Percentiles rank a stretch among this genome's conserved stretches.
These are phyloP conservation scores for Calliphora vomitoria DNA, from an alignment of 2,888 invertebrate species.

Conservation along the genomic window DNA sequence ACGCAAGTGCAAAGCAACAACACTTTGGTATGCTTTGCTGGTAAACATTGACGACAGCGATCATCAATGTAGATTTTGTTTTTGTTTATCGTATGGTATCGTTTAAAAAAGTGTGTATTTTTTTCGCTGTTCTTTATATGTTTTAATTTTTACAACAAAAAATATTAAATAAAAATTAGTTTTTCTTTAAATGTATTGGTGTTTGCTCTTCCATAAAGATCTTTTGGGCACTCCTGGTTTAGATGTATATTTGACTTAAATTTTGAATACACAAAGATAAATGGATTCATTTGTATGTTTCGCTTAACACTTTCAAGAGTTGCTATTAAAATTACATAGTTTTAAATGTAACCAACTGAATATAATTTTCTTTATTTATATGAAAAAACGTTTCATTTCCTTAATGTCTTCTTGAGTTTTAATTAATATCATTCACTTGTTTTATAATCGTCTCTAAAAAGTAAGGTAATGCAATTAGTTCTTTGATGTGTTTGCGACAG, in stretches of 20 bases:
- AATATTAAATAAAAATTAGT: no score
- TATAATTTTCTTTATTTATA: not conserved
- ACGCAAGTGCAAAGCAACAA: no score
- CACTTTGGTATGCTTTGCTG: no score
- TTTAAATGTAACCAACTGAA: not conserved
- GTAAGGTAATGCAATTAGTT: not conserved
- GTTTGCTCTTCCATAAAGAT: no score
- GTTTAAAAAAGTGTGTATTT: no score
- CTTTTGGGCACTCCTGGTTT: no score
- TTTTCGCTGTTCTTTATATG: no score
- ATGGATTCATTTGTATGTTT: not conserved
- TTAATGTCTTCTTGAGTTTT: slow-evolving; percentile 9
- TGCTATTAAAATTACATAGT: not conserved
- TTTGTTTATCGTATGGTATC: no score
- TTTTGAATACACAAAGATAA: not conserved
- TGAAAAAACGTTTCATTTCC: not conserved
- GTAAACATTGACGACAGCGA: no score
- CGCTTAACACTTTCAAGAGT: not conserved
- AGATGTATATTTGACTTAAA: not conserved
- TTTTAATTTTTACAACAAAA: no score
- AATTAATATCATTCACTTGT: not conserved
- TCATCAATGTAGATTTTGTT: no score
- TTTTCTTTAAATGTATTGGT: no score
- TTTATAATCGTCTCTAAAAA: not conserved
- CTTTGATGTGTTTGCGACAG: not conserved